Percentiles rank a stretch among this genome's conserved stretches.
These are phyloP conservation scores for Palythoa heliodiscus DNA, from an alignment of 92 coral and sea anemone genomes.

Conservation along the genomic window DNA sequence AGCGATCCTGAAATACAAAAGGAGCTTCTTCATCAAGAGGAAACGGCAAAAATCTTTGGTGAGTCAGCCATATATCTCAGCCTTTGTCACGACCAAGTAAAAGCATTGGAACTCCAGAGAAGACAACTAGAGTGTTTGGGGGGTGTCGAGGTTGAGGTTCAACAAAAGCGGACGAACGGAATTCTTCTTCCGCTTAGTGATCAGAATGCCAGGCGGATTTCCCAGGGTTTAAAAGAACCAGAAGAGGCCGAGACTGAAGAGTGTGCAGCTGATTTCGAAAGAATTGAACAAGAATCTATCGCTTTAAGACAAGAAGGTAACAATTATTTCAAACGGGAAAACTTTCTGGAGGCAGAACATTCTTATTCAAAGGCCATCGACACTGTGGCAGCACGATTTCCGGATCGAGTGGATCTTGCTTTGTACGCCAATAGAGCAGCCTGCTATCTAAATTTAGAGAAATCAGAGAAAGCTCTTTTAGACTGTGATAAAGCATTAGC, in stretches of 20 bases:
- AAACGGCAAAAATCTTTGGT: constrained; percentile 55
- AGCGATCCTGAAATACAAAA: neutral
- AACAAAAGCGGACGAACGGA: neutral
- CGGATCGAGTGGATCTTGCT: constrained; percentile 37
- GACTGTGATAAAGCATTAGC: constrained; percentile 66
- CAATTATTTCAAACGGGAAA: constrained; percentile 32
- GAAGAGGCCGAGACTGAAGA: neutral
- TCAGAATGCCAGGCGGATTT: constrained; percentile 59
- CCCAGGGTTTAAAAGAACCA: constrained; percentile 52
- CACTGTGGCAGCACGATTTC: neutral
- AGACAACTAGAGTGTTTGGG: constrained; percentile 53
- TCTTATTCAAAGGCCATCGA: constrained; percentile 56
- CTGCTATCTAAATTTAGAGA: constrained; percentile 54
- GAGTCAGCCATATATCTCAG: constrained; percentile 72
- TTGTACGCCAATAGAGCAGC: constrained; percentile 66
- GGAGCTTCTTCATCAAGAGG: constrained; percentile 50
- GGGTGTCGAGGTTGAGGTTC: neutral
- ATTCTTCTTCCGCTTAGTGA: constrained; percentile 54
- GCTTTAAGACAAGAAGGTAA: constrained; percentile 68
- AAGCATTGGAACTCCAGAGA: constrained; percentile 65
- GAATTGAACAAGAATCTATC: constrained; percentile 32
- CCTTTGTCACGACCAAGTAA: constrained; percentile 65
- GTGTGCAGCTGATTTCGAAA: neutral
- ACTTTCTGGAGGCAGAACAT: constrained; percentile 51
- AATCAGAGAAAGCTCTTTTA: constrained; percentile 64